phyloP scores from a whole-genome alignment of 2,888 invertebrate species.

The Synanthedon tipuliformis region DNA sequence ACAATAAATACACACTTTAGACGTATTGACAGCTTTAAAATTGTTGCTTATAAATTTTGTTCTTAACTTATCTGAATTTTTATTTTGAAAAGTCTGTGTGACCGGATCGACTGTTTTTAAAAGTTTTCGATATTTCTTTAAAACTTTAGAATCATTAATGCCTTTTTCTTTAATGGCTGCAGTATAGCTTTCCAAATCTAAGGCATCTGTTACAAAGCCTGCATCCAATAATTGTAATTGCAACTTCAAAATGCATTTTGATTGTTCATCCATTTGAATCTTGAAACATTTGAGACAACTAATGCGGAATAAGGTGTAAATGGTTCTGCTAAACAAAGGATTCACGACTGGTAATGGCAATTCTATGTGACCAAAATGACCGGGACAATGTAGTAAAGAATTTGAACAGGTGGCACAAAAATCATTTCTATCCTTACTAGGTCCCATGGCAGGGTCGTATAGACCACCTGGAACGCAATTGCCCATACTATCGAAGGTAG shows the following conservation, averaged over 20 bases:
- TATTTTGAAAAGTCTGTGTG: slow-evolving; percentile 44
- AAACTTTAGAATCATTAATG: slow-evolving; percentile 32
- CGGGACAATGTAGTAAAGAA: slow-evolving; percentile 78
- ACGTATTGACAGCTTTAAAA: slow-evolving; percentile 50
- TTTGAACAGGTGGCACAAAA: slow-evolving; percentile 85
- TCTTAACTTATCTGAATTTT: slow-evolving; percentile 62
- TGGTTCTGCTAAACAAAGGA: slow-evolving; percentile 85
- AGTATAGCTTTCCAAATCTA: slow-evolving; percentile 70
- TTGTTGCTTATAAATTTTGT: slow-evolving; percentile 49
- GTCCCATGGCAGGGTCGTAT: slow-evolving; percentile 87
- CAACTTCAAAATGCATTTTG: slow-evolving; percentile 72
- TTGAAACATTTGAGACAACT: slow-evolving; percentile 78
- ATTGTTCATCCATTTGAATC: slow-evolving; percentile 69
- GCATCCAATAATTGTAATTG: slow-evolving; percentile 79
- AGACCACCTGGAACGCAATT: slow-evolving; percentile 88
- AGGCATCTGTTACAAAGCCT: slow-evolving; percentile 79
- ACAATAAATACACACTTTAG: slow-evolving; percentile 70
- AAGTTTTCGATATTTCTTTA: slow-evolving; percentile 48
- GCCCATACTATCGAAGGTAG: slow-evolving; percentile 84
- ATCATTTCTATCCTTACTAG: slow-evolving; percentile 73
- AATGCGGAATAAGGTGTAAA: slow-evolving; percentile 75
- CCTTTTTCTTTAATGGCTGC: slow-evolving; percentile 46
- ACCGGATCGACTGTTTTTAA: slow-evolving; percentile 36
- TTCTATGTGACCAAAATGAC: slow-evolving; percentile 96
- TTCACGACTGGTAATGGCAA: slow-evolving; percentile 90